A percentile compares a stretch with the other conserved stretches of the same genome.
Evolutionary conservation across 2,888 invertebrate species (phyloP).

Genomic region (Punctoribates punctum): DNA sequence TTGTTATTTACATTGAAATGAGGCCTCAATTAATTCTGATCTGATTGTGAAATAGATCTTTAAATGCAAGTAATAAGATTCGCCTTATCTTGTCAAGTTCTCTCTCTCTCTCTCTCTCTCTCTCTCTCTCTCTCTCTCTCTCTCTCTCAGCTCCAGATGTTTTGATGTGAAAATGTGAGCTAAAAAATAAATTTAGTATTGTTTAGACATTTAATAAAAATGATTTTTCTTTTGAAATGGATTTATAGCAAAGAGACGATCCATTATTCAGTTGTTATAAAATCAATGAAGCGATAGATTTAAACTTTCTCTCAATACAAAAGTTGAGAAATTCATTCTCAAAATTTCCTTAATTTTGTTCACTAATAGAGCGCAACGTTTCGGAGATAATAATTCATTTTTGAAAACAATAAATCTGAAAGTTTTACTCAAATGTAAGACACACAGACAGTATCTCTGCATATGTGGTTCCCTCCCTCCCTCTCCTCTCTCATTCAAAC

Average conservation of each 20-base stretch:
- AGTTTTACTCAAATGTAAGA: not conserved
- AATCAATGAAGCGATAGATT: not conserved
- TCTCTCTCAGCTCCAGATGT: not conserved
- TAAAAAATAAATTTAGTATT: not conserved
- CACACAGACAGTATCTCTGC: not conserved
- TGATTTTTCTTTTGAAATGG: no score
- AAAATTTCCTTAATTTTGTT: no score
- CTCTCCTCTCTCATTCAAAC: no score
- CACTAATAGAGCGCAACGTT: conserved; percentile 3
- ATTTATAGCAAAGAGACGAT: not conserved
- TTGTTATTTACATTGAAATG: not conserved
- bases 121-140: conserved; percentile 19
- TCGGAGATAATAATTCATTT: not conserved
- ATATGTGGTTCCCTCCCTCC: not conserved
- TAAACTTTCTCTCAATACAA: not conserved
- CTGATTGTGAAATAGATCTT: not conserved
- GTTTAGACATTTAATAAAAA: not conserved
- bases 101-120: conserved; percentile 16
- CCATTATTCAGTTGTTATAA: not conserved
- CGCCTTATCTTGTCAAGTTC: not conserved
- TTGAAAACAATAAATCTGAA: not conserved
- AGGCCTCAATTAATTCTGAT: not conserved
- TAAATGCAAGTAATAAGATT: not conserved
- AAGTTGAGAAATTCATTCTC: not conserved
- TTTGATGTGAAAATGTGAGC: no score